Base-by-base conservation (phyloP, 2,888 invertebrate genomes). In the Hydropsyche betteni region DNA sequence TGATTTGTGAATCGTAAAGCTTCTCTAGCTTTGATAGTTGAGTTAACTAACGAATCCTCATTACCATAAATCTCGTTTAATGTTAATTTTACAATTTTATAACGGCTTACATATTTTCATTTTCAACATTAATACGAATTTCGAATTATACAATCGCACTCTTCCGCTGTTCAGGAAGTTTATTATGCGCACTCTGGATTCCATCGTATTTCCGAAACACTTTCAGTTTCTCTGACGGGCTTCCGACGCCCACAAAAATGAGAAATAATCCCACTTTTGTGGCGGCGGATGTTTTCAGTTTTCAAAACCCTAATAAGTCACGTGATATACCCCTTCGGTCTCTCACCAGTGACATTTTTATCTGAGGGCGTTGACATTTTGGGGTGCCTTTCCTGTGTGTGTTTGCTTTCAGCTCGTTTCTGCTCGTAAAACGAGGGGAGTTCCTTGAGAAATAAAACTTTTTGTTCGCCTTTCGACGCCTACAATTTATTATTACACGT, bases 281-380 rank as follows among this genome's bases (percentile, higher is more conserved):
- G 16, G 16, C 16, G 8, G 16, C 14, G 58, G 16, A 58, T 58
- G 58, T 58, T 16, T 16, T 58, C 58, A 8, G 58, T 58, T 58
- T 58, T 44, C 16, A 58, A 16, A 58, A 24, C 58, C 58, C 58
- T 24, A 58, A 58, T 58, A 58, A 58, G 58, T 58, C 58, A 58
- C 58, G 58, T 58, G 44, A 44, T 44, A 6, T 24, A 64, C 64
- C 64, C 64, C n/a, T 64, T 61, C 61, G 61, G 33, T 61, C 33
- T 61, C 33, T 61, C 33, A 24, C n/a, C 14, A 10, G 8, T 55
- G 44, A 55, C 36, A 34, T 12, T 36, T 64, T 64, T 64, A 64
- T 64, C 64, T 24, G 6, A n/a, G 64, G 64, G 36, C 36, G 64
- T 64, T 64, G 64, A 64, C 64, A 64, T 64, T 64, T 34, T 64